Base-by-base conservation (phyloP, 2,888 invertebrate genomes). In the Lucinisca nassula region DNA sequence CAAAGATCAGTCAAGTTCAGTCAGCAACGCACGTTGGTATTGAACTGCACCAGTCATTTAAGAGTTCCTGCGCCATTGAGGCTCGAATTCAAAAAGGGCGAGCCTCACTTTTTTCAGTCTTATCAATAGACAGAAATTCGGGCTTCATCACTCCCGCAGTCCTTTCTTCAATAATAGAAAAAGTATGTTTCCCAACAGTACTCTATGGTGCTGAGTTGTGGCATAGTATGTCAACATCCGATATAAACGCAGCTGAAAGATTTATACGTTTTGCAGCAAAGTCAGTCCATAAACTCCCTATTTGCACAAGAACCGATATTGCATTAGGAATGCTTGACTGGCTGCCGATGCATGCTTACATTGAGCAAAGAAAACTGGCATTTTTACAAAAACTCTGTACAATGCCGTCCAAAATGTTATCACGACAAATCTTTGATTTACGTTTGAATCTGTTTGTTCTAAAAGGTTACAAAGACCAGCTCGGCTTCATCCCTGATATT, bases 11-110 rank as follows among this genome's bases (percentile, higher is more conserved):
- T 0, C 70, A 61, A 17, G 30, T 17, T 10, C 37, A 70, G 27
- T 24, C 79, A 24, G 40, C 27, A 3, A 67, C 67, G 1, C 79
- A 79, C n/a, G 79, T 30, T n/a, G 79, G 70, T 45, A 70, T 79
- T n/a, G 51, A 51, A 79, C 37, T 79, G 17, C 51, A 45, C 40
- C 24, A 45, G 12, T 70, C 79, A 27, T 40, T 40, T 12, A 79
- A 77, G 35, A 55, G 35, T 37, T 58, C 77, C n/a, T 10, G 1
- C 10, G 61, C 77, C 0, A 38, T 77, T 1, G 77, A 77, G 10
- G 61, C 55, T 12, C 58, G 77, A 14, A 72, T 72, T n/a, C 17
- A 38, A 37, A 72, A 61, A 61, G 61, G 61, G 3, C 3, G 61
- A 27, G 24, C 61, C 3, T 61, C 61, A 6, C 61, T 72, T 4